Evolutionary conservation across 2,888 invertebrate genomes (phyloP).

Genomic region (Ernsta delagoae): DNA sequence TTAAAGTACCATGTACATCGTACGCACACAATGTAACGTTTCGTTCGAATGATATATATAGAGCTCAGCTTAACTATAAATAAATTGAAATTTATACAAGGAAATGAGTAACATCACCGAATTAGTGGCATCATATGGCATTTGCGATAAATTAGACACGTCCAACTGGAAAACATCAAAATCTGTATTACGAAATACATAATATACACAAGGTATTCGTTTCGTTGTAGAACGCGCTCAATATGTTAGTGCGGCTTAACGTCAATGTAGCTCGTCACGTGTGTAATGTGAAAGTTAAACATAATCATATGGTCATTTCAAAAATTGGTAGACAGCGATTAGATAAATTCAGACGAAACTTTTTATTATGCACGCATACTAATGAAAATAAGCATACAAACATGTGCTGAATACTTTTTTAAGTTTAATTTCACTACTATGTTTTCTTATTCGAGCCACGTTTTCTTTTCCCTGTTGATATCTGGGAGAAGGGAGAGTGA

Average conservation of each 20-base stretch:
- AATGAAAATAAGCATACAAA: background rate
- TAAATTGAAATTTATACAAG: background rate
- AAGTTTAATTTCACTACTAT: background rate
- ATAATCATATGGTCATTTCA: slow-evolving; percentile 46
- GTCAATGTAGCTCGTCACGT: slow-evolving; percentile 43
- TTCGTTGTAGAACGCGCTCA: slow-evolving; percentile 59
- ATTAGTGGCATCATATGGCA: too few species aligned
- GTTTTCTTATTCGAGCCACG: background rate
- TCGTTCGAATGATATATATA: too few species aligned
- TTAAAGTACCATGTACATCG: too few species aligned
- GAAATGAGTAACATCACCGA: too few species aligned
- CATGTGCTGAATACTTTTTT: background rate
- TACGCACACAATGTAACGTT: too few species aligned
- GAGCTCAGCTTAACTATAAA: too few species aligned
- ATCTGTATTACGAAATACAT: slow-evolving; percentile 75
- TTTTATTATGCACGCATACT: background rate
- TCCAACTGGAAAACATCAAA: slow-evolving; percentile 64
- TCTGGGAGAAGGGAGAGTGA: too few species aligned
- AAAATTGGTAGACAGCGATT: slow-evolving; percentile 39
- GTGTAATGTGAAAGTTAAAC: slow-evolving; percentile 51
- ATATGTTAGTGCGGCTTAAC: slow-evolving; percentile 46
- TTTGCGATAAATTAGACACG: slow-evolving; percentile 74
- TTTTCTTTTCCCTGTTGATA: too few species aligned
- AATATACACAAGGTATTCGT: slow-evolving; percentile 42
- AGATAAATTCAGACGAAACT: slow-evolving; percentile 10